Conservation (phyloP, 2,888 invertebrate species). For the Brachycybe producta region DNA sequence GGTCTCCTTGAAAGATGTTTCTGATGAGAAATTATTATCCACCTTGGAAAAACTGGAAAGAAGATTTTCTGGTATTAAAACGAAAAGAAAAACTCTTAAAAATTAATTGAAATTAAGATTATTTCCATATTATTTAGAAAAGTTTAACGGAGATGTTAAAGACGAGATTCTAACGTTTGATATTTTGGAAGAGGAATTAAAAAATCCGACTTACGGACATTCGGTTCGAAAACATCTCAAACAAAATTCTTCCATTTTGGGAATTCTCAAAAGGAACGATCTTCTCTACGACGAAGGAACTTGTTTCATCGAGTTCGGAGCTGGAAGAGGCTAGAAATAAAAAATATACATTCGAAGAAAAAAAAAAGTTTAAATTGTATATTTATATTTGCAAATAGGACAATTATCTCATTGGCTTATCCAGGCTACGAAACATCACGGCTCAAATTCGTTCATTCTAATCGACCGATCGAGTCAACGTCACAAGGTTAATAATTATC, state of each 20-base stretch:
- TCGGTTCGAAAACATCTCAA: conserved; percentile 51
- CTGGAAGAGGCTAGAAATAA: conserved; percentile 61
- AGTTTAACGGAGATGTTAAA: too few species aligned
- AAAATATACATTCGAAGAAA: background rate
- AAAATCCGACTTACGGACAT: background rate
- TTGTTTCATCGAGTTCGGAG: conserved; percentile 75
- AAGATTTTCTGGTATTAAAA: background rate
- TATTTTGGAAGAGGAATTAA: background rate
- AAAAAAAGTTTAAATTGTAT: conserved; percentile 2
- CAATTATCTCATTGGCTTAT: conserved; percentile 66
- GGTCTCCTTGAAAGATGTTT: background rate
- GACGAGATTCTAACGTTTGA: background rate
- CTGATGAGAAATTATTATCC: background rate
- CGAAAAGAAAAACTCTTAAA: too few species aligned
- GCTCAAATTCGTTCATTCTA: conserved; percentile 47
- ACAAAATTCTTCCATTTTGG: conserved; percentile 64
- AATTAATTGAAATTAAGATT: too few species aligned
- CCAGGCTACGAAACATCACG: conserved; percentile 41
- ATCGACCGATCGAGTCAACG: conserved; percentile 68
- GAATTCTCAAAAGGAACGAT: conserved; percentile 47
- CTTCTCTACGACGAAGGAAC: conserved; percentile 48
- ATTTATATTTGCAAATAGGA: conserved; percentile 38
- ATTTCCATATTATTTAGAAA: too few species aligned
- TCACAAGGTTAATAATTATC: conserved; percentile 60
- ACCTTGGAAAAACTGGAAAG: conserved; percentile 5